These are phyloP conservation scores for Carcharodon carcharias DNA, from an alignment of 2,797 vertebrate species.

Conservation along the genomic window DNA sequence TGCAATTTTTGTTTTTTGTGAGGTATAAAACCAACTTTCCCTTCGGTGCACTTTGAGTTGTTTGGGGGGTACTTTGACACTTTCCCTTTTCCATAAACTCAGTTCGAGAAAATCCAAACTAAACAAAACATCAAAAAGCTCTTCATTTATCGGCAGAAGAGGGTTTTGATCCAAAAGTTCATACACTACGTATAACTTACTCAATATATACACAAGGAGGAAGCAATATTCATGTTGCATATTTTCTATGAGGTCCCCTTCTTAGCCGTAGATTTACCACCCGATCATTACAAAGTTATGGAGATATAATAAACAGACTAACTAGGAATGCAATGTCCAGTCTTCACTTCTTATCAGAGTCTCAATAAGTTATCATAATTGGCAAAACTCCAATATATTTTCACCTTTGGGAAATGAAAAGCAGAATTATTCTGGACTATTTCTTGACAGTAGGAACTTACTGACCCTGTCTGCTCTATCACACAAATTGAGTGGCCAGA, in stretches of 20 bases:
- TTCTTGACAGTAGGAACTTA: constrained; percentile 21
- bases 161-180: not conserved
- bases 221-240: not conserved
- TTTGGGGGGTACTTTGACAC: not conserved
- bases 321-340: not conserved
- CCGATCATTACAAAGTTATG: not conserved
- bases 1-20: not conserved
- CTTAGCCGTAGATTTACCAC: not conserved
- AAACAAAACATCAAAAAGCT: not conserved
- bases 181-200: not conserved
- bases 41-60: not conserved
- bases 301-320: not conserved
- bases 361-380: not conserved
- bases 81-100: not conserved
- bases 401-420: constrained; percentile 34
- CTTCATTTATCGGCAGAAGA: not conserved
- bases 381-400: constrained; percentile 6
- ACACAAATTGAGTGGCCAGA: not conserved
- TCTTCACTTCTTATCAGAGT: not conserved
- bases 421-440: not conserved
- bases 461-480: constrained; percentile 18
- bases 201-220: too few relatives aligned
- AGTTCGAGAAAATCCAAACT: not conserved
- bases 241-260: not conserved
- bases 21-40: not conserved